These are phyloP conservation scores for Drosophila subsilvestris DNA, from an alignment of 2,888 invertebrate genomes.

Conservation along the genomic window DNA sequence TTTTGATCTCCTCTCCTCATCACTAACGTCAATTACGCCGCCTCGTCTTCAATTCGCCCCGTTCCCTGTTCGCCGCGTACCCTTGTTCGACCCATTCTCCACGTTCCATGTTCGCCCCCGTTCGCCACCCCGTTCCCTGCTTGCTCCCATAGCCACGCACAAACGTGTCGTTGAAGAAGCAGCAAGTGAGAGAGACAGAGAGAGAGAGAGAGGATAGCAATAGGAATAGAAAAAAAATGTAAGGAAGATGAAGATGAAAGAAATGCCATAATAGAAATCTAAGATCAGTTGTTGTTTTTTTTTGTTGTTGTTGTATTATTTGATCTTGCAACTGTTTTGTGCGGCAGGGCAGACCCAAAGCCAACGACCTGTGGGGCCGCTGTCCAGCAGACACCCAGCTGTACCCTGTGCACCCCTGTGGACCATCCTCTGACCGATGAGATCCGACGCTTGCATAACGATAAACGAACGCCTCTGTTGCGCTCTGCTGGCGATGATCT, in stretches of 20 bases:
- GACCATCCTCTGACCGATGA: neutral
- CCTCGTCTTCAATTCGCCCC: conserved; percentile 42
- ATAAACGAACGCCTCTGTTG: conserved; percentile 32
- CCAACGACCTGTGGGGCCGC: conserved; percentile 36
- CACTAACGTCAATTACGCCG: conserved; percentile 67
- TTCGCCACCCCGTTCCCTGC: neutral
- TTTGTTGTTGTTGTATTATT: neutral
- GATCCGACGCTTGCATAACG: conserved; percentile 26
- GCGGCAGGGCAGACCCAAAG: conserved; percentile 28
- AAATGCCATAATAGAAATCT: conserved; percentile 52
- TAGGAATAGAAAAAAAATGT: conserved; percentile 19
- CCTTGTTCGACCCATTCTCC: neutral
- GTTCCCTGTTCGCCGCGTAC: conserved; percentile 23
- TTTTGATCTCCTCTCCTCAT: conserved; percentile 69
- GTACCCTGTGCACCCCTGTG: neutral
- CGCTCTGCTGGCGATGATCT: conserved; percentile 38
- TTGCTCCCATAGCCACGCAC: neutral
- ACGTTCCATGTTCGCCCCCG: neutral
- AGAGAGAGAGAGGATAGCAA: conserved; percentile 7
- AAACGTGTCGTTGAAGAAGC: conserved; percentile 19
- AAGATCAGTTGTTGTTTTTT: conserved; percentile 33
- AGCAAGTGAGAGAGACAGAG: conserved; percentile 12
- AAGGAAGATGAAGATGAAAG: conserved; percentile 28
- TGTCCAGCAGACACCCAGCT: neutral
- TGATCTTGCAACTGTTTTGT: conserved; percentile 40